Conservation (phyloP, 2,888 invertebrate species). For the Orthonychiurus folsomi region DNA sequence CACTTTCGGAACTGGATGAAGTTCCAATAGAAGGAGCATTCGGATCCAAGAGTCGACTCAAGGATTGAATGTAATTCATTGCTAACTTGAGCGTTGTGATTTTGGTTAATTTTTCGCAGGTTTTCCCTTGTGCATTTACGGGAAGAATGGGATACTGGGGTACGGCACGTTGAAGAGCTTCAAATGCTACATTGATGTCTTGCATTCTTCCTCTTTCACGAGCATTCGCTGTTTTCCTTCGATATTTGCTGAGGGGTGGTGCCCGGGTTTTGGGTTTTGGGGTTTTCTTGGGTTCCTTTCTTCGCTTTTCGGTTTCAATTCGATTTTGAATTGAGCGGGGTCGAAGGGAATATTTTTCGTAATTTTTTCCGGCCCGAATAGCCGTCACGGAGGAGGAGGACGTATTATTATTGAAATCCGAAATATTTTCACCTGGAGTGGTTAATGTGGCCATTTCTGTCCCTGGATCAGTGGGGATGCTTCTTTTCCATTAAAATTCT, state of each 20-base stretch:
- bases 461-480: too few species aligned
- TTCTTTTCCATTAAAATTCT: too few species aligned
- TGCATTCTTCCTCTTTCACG: conserved; percentile 77
- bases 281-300: conserved; percentile 42
- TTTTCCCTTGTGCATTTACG: conserved; percentile 39
- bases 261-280: conserved; percentile 50
- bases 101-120: conserved; percentile 73
- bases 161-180: conserved; percentile 65
- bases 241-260: conserved; percentile 70
- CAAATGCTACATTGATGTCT: conserved; percentile 83
- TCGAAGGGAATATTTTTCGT: conserved; percentile 59
- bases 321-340: conserved; percentile 56
- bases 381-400: background rate
- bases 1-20: background rate
- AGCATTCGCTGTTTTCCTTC: conserved; percentile 82
- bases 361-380: conserved; percentile 28
- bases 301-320: conserved; percentile 47
- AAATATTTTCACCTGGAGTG: background rate
- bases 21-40: conserved; percentile 16
- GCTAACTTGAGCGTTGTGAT: conserved; percentile 78
- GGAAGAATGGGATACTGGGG: conserved; percentile 48
- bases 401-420: background rate
- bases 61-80: conserved; percentile 73
- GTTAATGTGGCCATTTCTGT: too few species aligned
- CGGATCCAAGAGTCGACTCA: conserved; percentile 52